Percentiles rank a stretch among this genome's conserved stretches.
Evolutionary conservation across 2,113 vertebrate species (phyloP).

Genomic region (Numida meleagris): DNA sequence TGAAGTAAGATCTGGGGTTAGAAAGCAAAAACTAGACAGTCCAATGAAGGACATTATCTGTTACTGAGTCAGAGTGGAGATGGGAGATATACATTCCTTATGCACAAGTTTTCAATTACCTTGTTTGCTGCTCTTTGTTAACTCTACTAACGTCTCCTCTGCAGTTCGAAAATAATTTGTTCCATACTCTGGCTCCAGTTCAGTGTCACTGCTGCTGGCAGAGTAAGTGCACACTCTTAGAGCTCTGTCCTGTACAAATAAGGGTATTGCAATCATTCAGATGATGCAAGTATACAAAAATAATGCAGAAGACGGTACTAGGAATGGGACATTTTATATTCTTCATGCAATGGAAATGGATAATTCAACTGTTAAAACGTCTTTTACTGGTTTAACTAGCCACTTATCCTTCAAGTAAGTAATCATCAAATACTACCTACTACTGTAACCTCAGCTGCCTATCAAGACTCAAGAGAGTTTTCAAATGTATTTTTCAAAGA

Average conservation of each 20-base stretch:
- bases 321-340: neutral
- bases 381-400: neutral
- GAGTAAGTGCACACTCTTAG: slow-evolving; percentile 71
- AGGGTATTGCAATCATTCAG: slow-evolving; percentile 1
- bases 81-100: neutral
- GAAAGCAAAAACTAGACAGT: slow-evolving; percentile 18
- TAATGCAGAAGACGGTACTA: neutral
- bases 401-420: neutral
- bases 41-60: neutral
- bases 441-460: neutral
- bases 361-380: neutral
- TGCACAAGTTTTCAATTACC: slow-evolving; percentile 58
- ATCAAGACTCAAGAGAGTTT: neutral
- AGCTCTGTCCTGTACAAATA: slow-evolving; percentile 66
- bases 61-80: slow-evolving; percentile 8
- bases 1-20: slow-evolving; percentile 14
- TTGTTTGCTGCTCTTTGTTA: slow-evolving; percentile 71
- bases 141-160: slow-evolving; percentile 61
- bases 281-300: neutral
- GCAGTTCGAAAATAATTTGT: slow-evolving; percentile 54
- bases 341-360: neutral
- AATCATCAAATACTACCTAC: neutral
- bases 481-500: neutral
- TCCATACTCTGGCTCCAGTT: slow-evolving; percentile 67
- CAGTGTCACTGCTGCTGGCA: slow-evolving; percentile 70